Evolutionary conservation across 2,888 invertebrate genomes (phyloP).

Genomic region (Cephus pulcher): DNA sequence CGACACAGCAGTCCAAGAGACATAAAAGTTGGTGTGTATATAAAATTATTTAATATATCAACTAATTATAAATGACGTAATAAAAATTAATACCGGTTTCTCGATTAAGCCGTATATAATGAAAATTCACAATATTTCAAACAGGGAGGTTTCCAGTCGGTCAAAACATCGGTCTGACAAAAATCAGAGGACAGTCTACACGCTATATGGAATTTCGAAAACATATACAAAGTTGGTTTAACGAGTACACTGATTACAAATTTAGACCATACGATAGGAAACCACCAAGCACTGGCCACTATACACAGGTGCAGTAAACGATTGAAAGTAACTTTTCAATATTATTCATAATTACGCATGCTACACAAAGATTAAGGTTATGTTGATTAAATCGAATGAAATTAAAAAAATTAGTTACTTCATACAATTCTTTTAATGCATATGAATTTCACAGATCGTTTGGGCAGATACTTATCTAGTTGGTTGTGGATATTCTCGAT

Average conservation of each 20-base stretch:
- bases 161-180: constrained; percentile 63
- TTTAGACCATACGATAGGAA: constrained; percentile 21
- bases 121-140: neutral
- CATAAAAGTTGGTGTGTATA: constrained; percentile 16
- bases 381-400: too few relatives aligned
- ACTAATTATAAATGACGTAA: neutral
- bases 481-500: constrained; percentile 69
- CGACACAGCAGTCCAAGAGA: constrained; percentile 62
- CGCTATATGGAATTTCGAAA: constrained; percentile 47
- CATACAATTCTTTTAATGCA: too few relatives aligned
- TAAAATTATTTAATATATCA: neutral
- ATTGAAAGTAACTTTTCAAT: too few relatives aligned
- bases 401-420: too few relatives aligned
- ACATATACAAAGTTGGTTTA: constrained; percentile 58
- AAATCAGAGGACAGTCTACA: constrained; percentile 46
- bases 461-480: constrained; percentile 68
- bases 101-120: neutral
- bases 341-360: too few relatives aligned
- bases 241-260: constrained; percentile 50
- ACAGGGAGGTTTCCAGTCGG: constrained; percentile 64
- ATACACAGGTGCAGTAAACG: constrained; percentile 49
- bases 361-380: too few relatives aligned
- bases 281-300: constrained; percentile 25
- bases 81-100: neutral
- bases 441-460: constrained; percentile 59